Conservation (phyloP, 2,797 vertebrate genomes). For the Rhodeus uyekii region DNA sequence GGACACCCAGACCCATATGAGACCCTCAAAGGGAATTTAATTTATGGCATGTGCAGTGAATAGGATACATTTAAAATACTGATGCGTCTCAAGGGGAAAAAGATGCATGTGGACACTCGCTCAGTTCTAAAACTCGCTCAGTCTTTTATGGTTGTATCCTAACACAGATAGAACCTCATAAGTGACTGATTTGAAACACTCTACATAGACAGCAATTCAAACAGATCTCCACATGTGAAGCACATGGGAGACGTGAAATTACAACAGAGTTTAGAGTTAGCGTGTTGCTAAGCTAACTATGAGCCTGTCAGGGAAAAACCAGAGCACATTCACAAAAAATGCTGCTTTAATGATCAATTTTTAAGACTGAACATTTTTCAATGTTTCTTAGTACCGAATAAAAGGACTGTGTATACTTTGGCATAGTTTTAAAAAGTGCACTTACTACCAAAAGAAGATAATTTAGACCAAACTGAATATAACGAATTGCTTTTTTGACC, state of each 20-base stretch:
- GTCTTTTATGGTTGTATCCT: background rate
- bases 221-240: background rate
- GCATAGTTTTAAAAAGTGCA: background rate
- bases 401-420: background rate
- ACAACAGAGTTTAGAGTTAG: background rate
- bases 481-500: too few relatives aligned
- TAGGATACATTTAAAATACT: background rate
- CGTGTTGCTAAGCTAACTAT: background rate
- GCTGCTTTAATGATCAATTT: background rate
- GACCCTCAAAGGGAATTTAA: background rate
- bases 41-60: background rate
- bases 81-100: background rate
- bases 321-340: background rate
- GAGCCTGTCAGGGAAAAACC: background rate
- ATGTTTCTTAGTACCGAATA: background rate
- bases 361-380: background rate
- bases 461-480: background rate
- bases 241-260: background rate
- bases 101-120: background rate
- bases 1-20: background rate
- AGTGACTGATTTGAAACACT: background rate
- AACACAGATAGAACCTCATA: background rate
- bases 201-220: background rate
- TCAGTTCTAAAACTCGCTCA: background rate
- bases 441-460: background rate